Evolutionary conservation across 2,797 vertebrate species (phyloP).

Genomic region (Telmatherina bonti): DNA sequence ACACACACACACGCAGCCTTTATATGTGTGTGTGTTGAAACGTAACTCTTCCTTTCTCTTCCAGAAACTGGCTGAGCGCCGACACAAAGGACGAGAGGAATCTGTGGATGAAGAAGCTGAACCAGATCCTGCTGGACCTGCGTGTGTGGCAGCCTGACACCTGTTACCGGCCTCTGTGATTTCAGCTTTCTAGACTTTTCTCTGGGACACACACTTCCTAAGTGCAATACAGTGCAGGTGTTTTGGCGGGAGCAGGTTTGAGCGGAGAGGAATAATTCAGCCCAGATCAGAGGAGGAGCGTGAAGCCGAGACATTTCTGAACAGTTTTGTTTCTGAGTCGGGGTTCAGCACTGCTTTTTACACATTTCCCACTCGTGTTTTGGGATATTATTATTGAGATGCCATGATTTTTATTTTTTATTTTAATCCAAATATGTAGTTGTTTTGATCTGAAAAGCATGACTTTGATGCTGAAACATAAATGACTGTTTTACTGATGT

Average conservation of each 20-base stretch:
- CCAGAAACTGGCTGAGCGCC: conserved; percentile 96
- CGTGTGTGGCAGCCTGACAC: conserved; percentile 96
- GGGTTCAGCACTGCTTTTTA: conserved; percentile 18
- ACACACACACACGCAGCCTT: no score
- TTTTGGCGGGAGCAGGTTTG: conserved; percentile 51
- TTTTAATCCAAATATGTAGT: conserved; percentile 25
- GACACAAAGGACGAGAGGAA: conserved; percentile 97
- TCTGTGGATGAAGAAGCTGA: conserved; percentile 97
- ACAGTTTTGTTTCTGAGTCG: conserved; percentile 49
- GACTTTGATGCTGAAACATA: conserved; percentile 49
- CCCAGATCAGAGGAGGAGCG: conserved; percentile 28
- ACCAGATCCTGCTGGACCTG: conserved; percentile 93
- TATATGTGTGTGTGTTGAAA: not conserved
- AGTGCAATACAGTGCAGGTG: conserved; percentile 75
- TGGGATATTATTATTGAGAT: not conserved
- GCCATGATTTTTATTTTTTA: not conserved
- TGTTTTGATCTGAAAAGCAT: conserved; percentile 16
- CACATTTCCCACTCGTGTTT: conserved; percentile 13
- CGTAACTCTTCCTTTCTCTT: not conserved
- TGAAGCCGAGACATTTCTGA: conserved; percentile 71
- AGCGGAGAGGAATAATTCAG: conserved; percentile 21
- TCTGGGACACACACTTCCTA: conserved; percentile 46
- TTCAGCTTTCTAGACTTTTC: not conserved
- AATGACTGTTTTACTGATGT: conserved; percentile 23
- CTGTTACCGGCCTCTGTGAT: conserved; percentile 86